Evolutionary conservation across 2,797 vertebrate species (phyloP).

Genomic region (Takifugu ocellatus): DNA sequence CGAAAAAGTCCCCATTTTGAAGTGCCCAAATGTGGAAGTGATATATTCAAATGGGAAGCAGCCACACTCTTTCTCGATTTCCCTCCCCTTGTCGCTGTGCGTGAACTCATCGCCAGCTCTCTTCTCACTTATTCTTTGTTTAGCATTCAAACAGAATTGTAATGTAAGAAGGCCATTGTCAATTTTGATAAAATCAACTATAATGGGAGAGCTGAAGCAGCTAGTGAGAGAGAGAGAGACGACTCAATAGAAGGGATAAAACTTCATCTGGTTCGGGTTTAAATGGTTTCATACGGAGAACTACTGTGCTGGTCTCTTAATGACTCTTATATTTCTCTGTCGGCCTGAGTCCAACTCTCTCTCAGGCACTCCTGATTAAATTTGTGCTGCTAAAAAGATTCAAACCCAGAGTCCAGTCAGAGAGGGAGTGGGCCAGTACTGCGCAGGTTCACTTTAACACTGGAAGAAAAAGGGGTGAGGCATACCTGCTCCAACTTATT

Average conservation of each 20-base stretch:
- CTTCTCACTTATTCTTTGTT: constrained; percentile 25
- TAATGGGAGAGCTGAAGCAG: constrained; percentile 24
- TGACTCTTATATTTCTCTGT: too few species aligned
- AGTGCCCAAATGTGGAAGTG: constrained; percentile 35
- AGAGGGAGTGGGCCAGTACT: too few species aligned
- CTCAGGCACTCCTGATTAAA: too few species aligned
- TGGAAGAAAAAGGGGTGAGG: too few species aligned
- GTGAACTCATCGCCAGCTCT: constrained; percentile 32
- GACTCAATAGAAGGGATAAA: constrained; percentile 4
- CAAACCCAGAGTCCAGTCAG: too few species aligned
- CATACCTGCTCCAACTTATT: not conserved
- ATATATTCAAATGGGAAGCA: constrained; percentile 41
- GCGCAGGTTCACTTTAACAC: too few species aligned
- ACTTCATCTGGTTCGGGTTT: too few species aligned
- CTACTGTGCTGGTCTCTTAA: too few species aligned
- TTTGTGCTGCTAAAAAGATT: too few species aligned
- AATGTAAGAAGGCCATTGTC: constrained; percentile 25
- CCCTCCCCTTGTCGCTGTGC: constrained; percentile 17
- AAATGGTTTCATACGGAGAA: too few species aligned
- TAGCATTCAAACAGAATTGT: constrained; percentile 27
- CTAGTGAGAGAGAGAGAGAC: constrained; percentile 14
- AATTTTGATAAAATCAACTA: constrained; percentile 32
- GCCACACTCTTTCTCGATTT: constrained; percentile 10
- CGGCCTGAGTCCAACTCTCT: too few species aligned
- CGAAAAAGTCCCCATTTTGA: constrained; percentile 24